These are phyloP conservation scores for Eutolmus rufibarbis DNA, from an alignment of 2,888 invertebrate genomes.

Conservation along the genomic window DNA sequence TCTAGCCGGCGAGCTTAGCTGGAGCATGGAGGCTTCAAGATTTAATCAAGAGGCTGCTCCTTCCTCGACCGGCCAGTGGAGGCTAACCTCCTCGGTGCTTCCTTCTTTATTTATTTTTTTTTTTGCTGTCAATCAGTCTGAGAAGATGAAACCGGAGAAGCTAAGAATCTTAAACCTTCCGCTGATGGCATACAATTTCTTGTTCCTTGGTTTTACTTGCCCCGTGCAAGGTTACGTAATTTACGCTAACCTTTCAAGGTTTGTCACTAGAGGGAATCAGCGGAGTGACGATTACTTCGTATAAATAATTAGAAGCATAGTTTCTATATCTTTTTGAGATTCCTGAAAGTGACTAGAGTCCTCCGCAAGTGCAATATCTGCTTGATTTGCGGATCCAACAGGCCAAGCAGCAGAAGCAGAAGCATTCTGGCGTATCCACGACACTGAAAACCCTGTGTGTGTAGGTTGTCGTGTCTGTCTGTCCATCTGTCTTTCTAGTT, in stretches of 20 bases:
- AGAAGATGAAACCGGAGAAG: neutral
- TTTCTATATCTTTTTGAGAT: neutral
- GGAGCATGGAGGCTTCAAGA: constrained; percentile 2
- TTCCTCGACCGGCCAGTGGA: neutral
- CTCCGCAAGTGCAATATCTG: neutral
- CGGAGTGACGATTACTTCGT: neutral
- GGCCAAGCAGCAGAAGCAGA: neutral
- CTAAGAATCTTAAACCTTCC: neutral
- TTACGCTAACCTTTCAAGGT: neutral
- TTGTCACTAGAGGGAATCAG: neutral
- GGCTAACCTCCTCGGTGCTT: neutral
- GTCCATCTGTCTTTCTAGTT: constrained; percentile 48
- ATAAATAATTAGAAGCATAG: neutral
- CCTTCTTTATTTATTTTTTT: neutral
- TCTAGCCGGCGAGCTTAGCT: neutral
- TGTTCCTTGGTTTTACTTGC: neutral
- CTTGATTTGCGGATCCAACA: neutral
- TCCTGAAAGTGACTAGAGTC: neutral
- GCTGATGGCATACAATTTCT: neutral
- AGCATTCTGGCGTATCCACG: neutral
- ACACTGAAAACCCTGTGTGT: neutral
- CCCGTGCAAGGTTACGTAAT: neutral
- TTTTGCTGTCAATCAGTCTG: constrained; percentile 20
- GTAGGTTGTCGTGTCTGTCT: constrained; percentile 47
- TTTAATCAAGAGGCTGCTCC: constrained; percentile 11